Percentiles rank a stretch among this genome's conserved stretches.
Conservation (phyloP, 2,113 vertebrate genomes). For the Pterocles orientalis region DNA sequence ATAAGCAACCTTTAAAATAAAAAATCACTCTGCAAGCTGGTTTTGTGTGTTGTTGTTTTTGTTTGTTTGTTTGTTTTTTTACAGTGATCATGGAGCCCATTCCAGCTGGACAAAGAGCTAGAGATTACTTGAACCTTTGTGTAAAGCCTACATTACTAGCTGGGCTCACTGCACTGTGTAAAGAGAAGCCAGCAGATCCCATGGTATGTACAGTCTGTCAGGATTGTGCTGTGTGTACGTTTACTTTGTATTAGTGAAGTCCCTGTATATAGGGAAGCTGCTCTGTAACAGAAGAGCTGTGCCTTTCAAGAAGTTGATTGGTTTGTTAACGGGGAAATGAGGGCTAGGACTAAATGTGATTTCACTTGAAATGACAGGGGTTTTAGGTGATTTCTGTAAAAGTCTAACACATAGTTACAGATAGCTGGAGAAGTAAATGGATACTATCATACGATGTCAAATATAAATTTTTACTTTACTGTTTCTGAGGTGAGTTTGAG, state of each 20-base stretch:
- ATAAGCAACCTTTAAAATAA: neutral
- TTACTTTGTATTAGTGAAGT: neutral
- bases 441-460: neutral
- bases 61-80: conserved; percentile 33
- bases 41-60: conserved; percentile 40
- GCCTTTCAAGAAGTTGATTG: neutral
- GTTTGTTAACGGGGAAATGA: neutral
- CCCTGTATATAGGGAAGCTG: rapidly evolving
- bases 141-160: conserved; percentile 85
- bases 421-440: neutral
- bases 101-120: conserved; percentile 77
- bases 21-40: neutral
- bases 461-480: neutral
- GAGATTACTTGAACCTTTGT: conserved; percentile 85
- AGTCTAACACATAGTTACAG: neutral
- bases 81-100: conserved; percentile 85
- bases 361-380: neutral
- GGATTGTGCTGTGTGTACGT: too few relatives aligned
- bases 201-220: conserved; percentile 76
- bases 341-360: neutral
- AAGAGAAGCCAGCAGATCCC: conserved; percentile 87
- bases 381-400: neutral
- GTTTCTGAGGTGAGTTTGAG: neutral
- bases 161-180: conserved; percentile 92
- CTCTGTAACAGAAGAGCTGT: neutral